Percentiles rank a stretch among this genome's conserved stretches.
Evolutionary conservation across 2,113 vertebrate genomes (phyloP).

Genomic region (Sapajus apella): DNA sequence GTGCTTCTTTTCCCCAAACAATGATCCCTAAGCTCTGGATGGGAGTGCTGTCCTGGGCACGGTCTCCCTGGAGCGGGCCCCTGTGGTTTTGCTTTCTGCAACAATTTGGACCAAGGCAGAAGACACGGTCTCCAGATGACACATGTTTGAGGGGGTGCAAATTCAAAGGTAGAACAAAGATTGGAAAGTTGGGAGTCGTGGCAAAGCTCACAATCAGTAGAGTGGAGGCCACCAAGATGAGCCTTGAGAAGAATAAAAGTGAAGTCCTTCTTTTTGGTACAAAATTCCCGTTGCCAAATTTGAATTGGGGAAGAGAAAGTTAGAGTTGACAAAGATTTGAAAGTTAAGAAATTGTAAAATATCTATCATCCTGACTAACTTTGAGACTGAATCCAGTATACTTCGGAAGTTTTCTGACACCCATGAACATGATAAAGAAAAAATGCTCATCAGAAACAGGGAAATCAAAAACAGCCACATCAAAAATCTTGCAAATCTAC

Average conservation of each 20-base stretch:
- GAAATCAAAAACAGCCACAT: not conserved
- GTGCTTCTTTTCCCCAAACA: not conserved
- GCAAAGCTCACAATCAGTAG: not conserved
- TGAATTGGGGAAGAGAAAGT: not conserved
- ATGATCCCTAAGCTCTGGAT: fast-evolving
- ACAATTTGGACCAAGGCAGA: not conserved
- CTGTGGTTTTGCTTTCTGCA: not conserved
- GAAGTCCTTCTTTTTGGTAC: not conserved
- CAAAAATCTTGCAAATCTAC: not conserved
- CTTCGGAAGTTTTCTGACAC: not conserved
- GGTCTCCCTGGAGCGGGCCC: fast-evolving
- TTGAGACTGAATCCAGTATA: not conserved
- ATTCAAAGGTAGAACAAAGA: not conserved
- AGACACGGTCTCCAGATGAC: not conserved
- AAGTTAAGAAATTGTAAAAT: not conserved
- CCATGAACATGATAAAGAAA: not conserved
- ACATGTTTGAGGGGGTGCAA: fast-evolving
- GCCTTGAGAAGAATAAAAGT: not conserved
- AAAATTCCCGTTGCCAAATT: not conserved
- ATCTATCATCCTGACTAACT: not conserved
- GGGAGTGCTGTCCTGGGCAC: too few species aligned
- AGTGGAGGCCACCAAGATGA: not conserved
- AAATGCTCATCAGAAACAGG: not conserved
- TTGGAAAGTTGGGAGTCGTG: not conserved
- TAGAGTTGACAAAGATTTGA: not conserved